These are phyloP conservation scores for Diorhabda carinulata DNA, from an alignment of 1,140 invertebrate species.

Conservation along the genomic window DNA sequence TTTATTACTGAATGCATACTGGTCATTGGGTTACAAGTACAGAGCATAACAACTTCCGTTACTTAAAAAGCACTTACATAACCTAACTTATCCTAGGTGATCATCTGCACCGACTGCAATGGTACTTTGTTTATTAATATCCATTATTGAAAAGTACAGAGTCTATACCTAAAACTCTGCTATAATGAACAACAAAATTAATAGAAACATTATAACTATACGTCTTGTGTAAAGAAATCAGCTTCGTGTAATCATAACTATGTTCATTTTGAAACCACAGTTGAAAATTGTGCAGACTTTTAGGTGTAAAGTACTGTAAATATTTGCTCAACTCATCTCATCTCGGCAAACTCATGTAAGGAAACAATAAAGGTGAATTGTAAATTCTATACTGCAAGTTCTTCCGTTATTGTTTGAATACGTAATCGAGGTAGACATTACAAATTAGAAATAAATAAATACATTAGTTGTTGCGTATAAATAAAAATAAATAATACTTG, in stretches of 20 bases:
- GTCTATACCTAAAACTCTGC: conserved; percentile 10
- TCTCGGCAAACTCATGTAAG: not conserved
- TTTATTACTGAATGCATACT: conserved; percentile 52
- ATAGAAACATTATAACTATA: not conserved
- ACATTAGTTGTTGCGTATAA: not conserved
- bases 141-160: conserved; percentile 41
- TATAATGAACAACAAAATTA: not conserved
- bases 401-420: not conserved
- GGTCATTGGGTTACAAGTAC: conserved; percentile 50
- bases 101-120: conserved; percentile 39
- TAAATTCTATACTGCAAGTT: not conserved
- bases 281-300: not conserved
- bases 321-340: not conserved
- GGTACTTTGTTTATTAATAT: conserved; percentile 38
- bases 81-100: conserved; percentile 43
- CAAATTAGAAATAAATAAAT: not conserved
- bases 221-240: not conserved
- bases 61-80: conserved; percentile 49
- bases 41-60: conserved; percentile 47
- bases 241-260: conserved; percentile 2
- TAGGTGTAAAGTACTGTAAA: conserved; percentile 1
- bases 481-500: not conserved
- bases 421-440: not conserved
- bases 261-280: not conserved
- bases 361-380: not conserved